Evolutionary conservation across 1,140 invertebrate species (phyloP), one percentile per base, ranked within the genome.

Genomic region (Ectropis grisescens): DNA sequence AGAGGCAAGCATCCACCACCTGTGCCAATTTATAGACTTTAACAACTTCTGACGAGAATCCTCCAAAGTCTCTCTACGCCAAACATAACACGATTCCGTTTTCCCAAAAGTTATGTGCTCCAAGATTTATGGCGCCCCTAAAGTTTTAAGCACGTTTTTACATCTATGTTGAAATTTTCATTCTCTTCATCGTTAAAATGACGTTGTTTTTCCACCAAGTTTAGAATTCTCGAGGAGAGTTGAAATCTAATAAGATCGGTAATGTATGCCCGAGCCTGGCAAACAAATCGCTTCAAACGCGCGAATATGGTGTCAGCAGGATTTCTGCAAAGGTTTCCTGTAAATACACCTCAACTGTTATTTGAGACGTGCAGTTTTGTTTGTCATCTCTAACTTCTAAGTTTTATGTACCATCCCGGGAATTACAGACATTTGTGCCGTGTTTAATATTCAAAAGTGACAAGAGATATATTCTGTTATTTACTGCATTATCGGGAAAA

Each of bases 141-240:
- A 41, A 47, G 34, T 41, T 46, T 31, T 41, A 41, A 41, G 37
- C 26, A 26, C 40, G 37, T 47, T 47, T 47, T 40, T 37, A 33
- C 37, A 12, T 29, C 22, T 33, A 41, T 31, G 38, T 47, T 41
- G 27, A 34, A 47, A 33, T 47, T 41, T 33, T 25, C 37, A 37
- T 41, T 19, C 3, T 4, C 3, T 19, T 4, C 8, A 19, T 19
- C 16, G 16, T 19, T 8, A 19, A 19, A 19, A 8, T 8, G 16
- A 19, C 16, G 3, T 19, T 19, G 8, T 19, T 19, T 19, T 19
- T 19, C 16, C 8, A 4, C 23, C 16, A 19, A 19, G 16, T 8
- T 19, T 19, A 19, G n/a, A n/a, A n/a, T n/a, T 19, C 8, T 19
- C 8, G 16, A 4, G 3, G 16, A 4, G 8, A 8, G 16, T 19